Base-by-base conservation (phyloP, 2,888 invertebrate genomes). In the Ecliptopera silaceata region DNA sequence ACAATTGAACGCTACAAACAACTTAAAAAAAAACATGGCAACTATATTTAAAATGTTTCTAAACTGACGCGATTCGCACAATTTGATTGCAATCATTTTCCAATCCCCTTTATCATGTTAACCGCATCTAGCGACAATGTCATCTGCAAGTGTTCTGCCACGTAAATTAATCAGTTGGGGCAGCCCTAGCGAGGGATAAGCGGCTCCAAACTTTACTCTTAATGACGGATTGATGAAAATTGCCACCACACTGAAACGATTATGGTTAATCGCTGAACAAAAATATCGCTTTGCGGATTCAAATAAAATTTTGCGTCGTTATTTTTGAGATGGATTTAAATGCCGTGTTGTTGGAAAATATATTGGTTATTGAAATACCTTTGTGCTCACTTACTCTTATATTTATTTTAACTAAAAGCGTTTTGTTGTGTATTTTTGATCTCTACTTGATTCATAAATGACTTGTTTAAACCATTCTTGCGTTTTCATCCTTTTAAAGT, bases 201-300 rank as follows among this genome's bases (percentile, higher is more conserved):
- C 80, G 70, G 70, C 79, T 79, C 75, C 69, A 72, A 83, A 86
- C 76, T 82, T 84, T 72, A 77, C 72, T 51, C 68, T 68, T 85
- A 84, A 85, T 80, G 84, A 81, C 74, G 77, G 81, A 77, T 80
- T 82, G 78, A 82, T 84, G 84, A 82, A 85, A 84, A 86, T 59
- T 59, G 36, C 59, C 59, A 43, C 59, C 54, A 50, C 50, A 43
- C 42, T 63, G 60, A 64, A 74, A 77, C 70, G 76, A 77, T 80
- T 77, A 77, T 72, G 69, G 74, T 75, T 78, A 76, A 79, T 77
- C 72, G 67, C 69, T 61, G 32, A 56, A 52, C 52, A 61, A 63
- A 66, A 64, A 67, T 63, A 68, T 64, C 56, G 50, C 43, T 63
- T 62, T 42, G 56, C 5, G 20, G 17, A 50, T 45, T 48, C 26